These are phyloP conservation scores for Brachionus paranguensis DNA, from an alignment of 1,140 invertebrate species.

Conservation along the genomic window DNA sequence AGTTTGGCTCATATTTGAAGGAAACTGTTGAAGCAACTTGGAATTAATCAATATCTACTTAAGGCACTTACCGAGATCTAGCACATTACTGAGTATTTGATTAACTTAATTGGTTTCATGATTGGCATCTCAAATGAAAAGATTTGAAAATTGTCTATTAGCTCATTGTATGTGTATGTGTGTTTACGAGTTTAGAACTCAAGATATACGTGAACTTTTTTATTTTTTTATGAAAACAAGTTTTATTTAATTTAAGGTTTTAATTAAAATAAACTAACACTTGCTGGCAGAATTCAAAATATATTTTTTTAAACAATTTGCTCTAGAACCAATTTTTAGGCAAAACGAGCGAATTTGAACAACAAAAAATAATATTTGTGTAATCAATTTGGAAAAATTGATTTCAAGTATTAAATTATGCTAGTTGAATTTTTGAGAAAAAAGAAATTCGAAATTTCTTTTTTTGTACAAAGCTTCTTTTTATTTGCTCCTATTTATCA, in stretches of 20 bases:
- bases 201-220: not conserved
- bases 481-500: not conserved
- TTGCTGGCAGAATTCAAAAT: not conserved
- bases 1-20: not conserved
- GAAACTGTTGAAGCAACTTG: not conserved
- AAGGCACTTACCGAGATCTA: not conserved
- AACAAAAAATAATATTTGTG: slow-evolving; percentile 5
- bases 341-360: not conserved
- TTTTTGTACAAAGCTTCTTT: not conserved
- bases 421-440: not conserved
- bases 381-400: slow-evolving; percentile 12
- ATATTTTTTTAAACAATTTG: not conserved
- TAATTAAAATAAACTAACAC: not conserved
- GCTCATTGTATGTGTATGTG: not conserved
- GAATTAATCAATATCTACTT: not conserved
- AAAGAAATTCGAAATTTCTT: not conserved
- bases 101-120: not conserved
- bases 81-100: not conserved
- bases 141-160: not conserved
- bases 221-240: not conserved
- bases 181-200: not conserved
- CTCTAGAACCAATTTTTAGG: not conserved
- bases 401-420: slow-evolving; percentile 5
- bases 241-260: not conserved
- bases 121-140: not conserved